Conservation (phyloP, 2,797 vertebrate genomes). For the Chaetophractus vellerosus region DNA sequence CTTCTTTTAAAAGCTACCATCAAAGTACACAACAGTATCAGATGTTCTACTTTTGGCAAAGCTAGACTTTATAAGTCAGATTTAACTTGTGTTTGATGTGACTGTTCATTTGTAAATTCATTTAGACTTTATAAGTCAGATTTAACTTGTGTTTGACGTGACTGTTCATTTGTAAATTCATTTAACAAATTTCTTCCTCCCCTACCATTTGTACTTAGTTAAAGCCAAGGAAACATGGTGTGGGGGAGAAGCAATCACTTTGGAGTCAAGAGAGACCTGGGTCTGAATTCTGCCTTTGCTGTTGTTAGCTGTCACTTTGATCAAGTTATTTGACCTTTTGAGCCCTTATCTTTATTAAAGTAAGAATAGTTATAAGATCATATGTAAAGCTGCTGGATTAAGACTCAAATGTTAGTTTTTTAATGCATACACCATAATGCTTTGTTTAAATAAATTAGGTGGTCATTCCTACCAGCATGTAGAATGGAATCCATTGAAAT, state of each 20-base stretch:
- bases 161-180: neutral
- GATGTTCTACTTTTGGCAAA: neutral
- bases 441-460: neutral
- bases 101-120: neutral
- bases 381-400: neutral
- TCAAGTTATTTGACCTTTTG: neutral
- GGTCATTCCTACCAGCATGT: neutral
- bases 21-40: neutral
- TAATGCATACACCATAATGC: too few relatives aligned
- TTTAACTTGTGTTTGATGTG: neutral
- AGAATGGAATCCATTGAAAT: neutral
- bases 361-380: neutral
- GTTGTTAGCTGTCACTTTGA: neutral
- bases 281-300: neutral
- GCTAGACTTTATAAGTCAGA: too few relatives aligned
- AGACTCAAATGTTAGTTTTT: neutral
- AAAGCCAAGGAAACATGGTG: neutral
- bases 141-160: neutral
- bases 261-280: neutral
- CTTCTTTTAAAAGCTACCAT: neutral
- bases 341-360: neutral
- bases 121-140: neutral
- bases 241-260: neutral
- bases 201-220: neutral
- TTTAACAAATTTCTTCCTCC: neutral